These are phyloP conservation scores for Campoletis sonorensis DNA, from an alignment of 1,140 invertebrate species.

Conservation along the genomic window DNA sequence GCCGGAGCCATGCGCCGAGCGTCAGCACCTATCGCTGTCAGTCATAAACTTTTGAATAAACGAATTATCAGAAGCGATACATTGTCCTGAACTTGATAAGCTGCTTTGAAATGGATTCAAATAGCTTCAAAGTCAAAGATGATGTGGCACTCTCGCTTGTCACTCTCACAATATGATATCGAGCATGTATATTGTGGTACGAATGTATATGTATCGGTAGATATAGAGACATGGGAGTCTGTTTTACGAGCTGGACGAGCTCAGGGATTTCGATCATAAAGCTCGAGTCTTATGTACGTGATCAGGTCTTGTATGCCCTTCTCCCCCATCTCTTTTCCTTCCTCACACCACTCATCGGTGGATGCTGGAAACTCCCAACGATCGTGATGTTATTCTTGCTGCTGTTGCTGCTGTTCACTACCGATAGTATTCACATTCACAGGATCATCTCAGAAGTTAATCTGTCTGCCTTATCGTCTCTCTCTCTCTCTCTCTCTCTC, in stretches of 20 bases:
- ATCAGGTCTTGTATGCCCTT: background rate
- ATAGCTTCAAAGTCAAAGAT: too few relatives aligned
- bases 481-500: background rate
- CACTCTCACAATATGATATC: too few relatives aligned
- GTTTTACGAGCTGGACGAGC: constrained; percentile 36
- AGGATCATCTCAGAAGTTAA: constrained; percentile 21
- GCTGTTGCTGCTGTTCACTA: constrained; percentile 27
- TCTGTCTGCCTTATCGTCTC: background rate
- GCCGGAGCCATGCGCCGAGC: too few relatives aligned
- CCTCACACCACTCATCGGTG: background rate
- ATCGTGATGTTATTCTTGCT: constrained; percentile 32
- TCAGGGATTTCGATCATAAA: constrained; percentile 37
- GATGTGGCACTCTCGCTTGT: too few relatives aligned
- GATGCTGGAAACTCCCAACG: background rate
- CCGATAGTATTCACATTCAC: constrained; percentile 33
- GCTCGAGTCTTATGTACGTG: constrained; percentile 32
- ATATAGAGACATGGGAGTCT: background rate
- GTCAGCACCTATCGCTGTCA: too few relatives aligned
- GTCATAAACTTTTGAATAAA: too few relatives aligned
- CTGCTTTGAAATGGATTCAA: too few relatives aligned
- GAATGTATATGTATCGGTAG: background rate
- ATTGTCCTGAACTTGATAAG: too few relatives aligned
- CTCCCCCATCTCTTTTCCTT: background rate
- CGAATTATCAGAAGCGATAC: too few relatives aligned
- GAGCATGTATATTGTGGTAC: background rate